Evolutionary conservation across 2,797 vertebrate genomes (phyloP).

Genomic region (Erethizon dorsatum): DNA sequence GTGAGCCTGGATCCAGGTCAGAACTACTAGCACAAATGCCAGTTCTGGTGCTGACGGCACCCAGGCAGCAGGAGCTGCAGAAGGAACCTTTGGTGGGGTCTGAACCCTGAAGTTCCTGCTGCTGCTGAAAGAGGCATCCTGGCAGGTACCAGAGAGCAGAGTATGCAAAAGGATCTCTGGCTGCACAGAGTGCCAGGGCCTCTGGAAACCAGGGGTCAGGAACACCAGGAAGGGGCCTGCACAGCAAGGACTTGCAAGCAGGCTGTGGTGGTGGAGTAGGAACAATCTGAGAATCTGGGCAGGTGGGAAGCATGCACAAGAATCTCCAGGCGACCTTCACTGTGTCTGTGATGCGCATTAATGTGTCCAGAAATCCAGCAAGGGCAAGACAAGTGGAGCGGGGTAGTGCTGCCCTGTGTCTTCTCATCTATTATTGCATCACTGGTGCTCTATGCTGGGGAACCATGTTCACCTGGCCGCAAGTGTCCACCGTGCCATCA

Average conservation of each 20-base stretch:
- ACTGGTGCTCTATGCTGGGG: not conserved
- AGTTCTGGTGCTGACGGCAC: not conserved
- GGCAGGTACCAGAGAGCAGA: not conserved
- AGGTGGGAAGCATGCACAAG: not conserved
- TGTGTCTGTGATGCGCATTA: not conserved
- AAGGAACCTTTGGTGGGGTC: not conserved
- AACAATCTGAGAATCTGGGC: not conserved
- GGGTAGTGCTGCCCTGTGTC: not conserved
- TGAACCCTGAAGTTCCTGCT: not conserved
- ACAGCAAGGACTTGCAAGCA: not conserved
- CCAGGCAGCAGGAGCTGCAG: not conserved
- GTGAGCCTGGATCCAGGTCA: not conserved
- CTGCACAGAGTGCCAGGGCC: not conserved
- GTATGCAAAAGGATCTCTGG: not conserved
- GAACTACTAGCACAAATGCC: not conserved
- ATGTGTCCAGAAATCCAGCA: not conserved
- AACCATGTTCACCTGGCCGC: not conserved
- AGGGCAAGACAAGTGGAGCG: not conserved
- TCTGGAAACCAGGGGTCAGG: not conserved
- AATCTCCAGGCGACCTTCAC: not conserved
- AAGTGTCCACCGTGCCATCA: not conserved
- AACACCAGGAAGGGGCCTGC: not conserved
- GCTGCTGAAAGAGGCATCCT: not conserved
- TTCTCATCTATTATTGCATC: too few species aligned
- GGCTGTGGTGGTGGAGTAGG: not conserved